Base-by-base conservation (phyloP, 2,888 invertebrate species). In the Xylota segnis region DNA sequence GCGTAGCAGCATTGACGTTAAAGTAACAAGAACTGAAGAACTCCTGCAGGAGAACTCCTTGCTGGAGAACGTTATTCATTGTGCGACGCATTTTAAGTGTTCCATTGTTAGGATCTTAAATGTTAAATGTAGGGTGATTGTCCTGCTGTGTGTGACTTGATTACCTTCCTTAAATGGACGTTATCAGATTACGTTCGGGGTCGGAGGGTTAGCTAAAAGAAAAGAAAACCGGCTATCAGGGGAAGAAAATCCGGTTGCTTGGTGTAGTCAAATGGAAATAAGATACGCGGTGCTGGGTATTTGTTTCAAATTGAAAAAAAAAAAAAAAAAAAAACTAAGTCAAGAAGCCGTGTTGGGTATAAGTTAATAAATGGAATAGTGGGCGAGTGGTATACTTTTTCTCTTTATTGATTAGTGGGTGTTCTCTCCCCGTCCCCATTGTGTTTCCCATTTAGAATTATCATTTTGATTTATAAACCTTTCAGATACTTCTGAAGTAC, bases 121-220 rank as follows among this genome's bases (percentile, higher is more conserved):
- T 63, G 74, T 45, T 63, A 61, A 72, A 72, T 72, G 45, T 58
- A 58, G 76, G 68, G 76, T 76, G 76, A 66, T 68, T 76, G 76
- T 59, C 76, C 68, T 76, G 50, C 50, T 68, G 59, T 27, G 29
- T 40, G 43, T 29, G 29, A 52, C 45, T 68, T 40, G 59, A 59
- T 72, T 72, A 72, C 58, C 68, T 50, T 47, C 47, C n/a, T 59
- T 37, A 50, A 76, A 76, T 54, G 32, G 32, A 56, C 32, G 16
- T 34, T 45, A 75, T 75, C 65, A 54, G 45, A 75, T 75, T 63
- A 74, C 75, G 9, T 37, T 40, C n/a, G n/a, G 10, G n/a, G 1
- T 10, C 37, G 12, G 27, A 50, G 72, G 52, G 43, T 65, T 34
- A n/a, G 45, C 27, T 50, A 29, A 63, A 5, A 23, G 1, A 23